phyloP scores from a whole-genome alignment of 2,113 vertebrate genomes.

The Poecile atricapillus region DNA sequence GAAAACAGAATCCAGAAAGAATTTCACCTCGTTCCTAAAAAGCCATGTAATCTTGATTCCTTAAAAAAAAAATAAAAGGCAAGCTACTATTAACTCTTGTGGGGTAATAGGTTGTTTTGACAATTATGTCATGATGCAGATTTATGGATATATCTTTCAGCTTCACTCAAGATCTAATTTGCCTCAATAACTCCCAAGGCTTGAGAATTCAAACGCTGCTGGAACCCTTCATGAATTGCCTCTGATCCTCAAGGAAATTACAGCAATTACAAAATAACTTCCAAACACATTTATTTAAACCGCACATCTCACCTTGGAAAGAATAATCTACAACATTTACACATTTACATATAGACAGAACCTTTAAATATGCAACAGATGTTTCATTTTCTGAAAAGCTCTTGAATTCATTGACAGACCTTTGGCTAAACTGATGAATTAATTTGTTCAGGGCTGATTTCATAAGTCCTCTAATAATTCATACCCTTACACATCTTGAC shows the following conservation, averaged over 20 bases:
- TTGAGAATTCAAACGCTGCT: background rate
- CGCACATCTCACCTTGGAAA: constrained; percentile 43
- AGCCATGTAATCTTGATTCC: background rate
- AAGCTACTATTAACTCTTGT: background rate
- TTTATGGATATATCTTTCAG: constrained; percentile 10
- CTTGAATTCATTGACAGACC: constrained; percentile 77
- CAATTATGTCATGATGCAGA: background rate
- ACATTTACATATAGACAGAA: constrained; percentile 68
- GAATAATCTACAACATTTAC: constrained; percentile 59
- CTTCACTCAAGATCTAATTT: constrained; percentile 29
- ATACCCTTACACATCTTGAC: constrained; percentile 77
- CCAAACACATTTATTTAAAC: constrained; percentile 58
- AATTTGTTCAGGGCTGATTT: constrained; percentile 77
- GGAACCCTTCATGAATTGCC: constrained; percentile 21
- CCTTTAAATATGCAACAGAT: constrained; percentile 76
- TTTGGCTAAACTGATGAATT: constrained; percentile 78
- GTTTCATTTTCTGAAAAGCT: constrained; percentile 70
- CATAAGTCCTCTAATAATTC: constrained; percentile 81
- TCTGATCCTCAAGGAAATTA: constrained; percentile 29
- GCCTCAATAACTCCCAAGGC: constrained; percentile 5
- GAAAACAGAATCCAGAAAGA: background rate
- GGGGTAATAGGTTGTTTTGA: background rate
- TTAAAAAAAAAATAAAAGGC: background rate
- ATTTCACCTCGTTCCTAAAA: background rate
- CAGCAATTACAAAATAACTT: constrained; percentile 62